Conservation (phyloP, 2,113 vertebrate genomes). For the Arizona elegans region DNA sequence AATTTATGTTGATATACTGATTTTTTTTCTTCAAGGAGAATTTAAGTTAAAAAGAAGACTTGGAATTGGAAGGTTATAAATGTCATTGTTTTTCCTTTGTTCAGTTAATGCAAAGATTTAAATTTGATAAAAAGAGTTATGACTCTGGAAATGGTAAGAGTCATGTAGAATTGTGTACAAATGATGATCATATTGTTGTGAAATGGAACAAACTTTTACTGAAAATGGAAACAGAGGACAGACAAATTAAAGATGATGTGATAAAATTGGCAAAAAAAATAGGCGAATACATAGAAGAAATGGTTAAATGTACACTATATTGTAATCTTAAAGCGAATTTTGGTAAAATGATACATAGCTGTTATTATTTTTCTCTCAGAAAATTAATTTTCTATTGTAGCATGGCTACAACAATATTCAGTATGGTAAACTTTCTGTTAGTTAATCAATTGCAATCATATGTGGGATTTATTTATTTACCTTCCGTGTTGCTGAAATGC, state of each 20-base stretch:
- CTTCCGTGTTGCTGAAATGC: not conserved
- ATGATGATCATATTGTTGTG: not conserved
- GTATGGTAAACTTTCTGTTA: not conserved
- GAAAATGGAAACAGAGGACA: not conserved
- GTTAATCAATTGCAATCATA: not conserved
- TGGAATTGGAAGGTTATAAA: not conserved
- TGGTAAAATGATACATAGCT: not conserved
- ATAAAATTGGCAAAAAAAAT: not conserved
- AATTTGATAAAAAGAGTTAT: not conserved
- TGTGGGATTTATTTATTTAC: not conserved
- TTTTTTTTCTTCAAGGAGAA: not conserved
- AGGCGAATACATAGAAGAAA: not conserved
- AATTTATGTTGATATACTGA: not conserved
- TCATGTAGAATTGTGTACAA: not conserved
- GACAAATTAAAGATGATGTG: not conserved
- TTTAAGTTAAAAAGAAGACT: not conserved
- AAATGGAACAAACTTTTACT: not conserved
- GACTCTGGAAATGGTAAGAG: not conserved
- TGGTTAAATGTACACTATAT: not conserved
- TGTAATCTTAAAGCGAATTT: not conserved
- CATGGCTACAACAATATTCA: not conserved
- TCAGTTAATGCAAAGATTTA: not conserved
- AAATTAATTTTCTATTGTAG: not conserved
- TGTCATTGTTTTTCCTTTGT: not conserved
- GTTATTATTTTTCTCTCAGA: not conserved